Percentiles rank a stretch among this genome's conserved stretches.
Conservation (phyloP, 2,888 invertebrate species). For the Calameuta pallipes region DNA sequence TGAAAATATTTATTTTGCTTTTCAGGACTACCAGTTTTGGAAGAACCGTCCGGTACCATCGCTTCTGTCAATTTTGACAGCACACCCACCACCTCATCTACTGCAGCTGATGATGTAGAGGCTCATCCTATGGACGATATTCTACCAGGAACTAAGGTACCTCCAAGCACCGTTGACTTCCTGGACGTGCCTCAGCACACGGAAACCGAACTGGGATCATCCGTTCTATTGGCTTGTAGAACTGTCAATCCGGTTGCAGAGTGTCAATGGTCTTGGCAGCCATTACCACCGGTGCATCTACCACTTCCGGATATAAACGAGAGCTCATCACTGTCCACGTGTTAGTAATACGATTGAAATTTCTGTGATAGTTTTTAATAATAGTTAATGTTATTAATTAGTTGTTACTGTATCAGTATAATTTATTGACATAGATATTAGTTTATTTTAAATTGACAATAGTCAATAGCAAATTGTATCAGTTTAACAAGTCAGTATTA, state of each 20-base stretch:
- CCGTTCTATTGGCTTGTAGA: conserved; percentile 57
- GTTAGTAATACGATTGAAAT: conserved; percentile 16
- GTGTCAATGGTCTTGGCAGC: conserved; percentile 63
- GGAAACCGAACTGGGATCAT: conserved; percentile 54
- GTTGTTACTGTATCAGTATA: too few relatives aligned
- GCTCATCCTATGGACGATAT: conserved; percentile 52
- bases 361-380: neutral
- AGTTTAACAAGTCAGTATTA: neutral
- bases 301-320: conserved; percentile 57
- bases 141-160: conserved; percentile 44
- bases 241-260: conserved; percentile 55
- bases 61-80: conserved; percentile 21
- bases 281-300: conserved; percentile 55
- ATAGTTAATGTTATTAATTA: too few relatives aligned
- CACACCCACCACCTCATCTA: conserved; percentile 26
- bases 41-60: conserved; percentile 31
- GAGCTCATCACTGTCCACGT: conserved; percentile 20
- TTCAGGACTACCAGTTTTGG: conserved; percentile 45
- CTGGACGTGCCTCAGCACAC: conserved; percentile 52
- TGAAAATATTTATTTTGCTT: conserved; percentile 19
- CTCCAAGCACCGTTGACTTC: conserved; percentile 44
- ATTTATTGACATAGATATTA: neutral
- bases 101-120: conserved; percentile 26
- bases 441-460: neutral
- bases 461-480: neutral